Percentiles rank a stretch among this genome's conserved stretches.
Evolutionary conservation across 2,888 invertebrate species (phyloP).

Genomic region (Yponomeuta sedellus): DNA sequence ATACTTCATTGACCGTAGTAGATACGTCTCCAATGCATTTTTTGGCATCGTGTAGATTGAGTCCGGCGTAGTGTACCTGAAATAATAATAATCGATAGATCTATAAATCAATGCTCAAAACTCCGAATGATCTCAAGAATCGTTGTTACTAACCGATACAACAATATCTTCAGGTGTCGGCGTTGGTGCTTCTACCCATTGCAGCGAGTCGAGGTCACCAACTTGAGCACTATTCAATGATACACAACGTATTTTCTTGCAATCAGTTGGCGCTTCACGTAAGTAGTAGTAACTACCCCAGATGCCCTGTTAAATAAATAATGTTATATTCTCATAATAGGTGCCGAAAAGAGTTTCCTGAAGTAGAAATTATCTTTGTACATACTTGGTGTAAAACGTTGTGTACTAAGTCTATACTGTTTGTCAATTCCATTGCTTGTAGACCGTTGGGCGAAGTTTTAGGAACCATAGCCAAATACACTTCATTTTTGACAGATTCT

Average conservation of each 20-base stretch:
- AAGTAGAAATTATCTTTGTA: background rate
- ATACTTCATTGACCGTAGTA: constrained; percentile 15
- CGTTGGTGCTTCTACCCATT: constrained; percentile 33
- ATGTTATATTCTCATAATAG: background rate
- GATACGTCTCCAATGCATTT: constrained; percentile 29
- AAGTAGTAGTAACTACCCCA: constrained; percentile 33
- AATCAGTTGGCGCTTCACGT: constrained; percentile 14
- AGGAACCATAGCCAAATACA: constrained; percentile 24
- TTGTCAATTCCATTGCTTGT: constrained; percentile 22
- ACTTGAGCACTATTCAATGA: constrained; percentile 25
- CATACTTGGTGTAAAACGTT: constrained; percentile 26
- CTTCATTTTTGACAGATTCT: constrained; percentile 20
- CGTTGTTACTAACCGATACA: constrained; percentile 34
- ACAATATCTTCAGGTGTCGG: constrained; percentile 26
- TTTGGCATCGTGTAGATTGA: constrained; percentile 34
- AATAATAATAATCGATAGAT: constrained; percentile 12
- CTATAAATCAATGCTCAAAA: background rate
- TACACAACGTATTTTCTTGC: constrained; percentile 1
- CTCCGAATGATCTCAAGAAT: background rate
- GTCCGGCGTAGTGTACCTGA: constrained; percentile 42
- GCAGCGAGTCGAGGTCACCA: constrained; percentile 35
- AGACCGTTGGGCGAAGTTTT: constrained; percentile 19
- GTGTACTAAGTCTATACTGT: constrained; percentile 23
- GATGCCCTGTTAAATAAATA: constrained; percentile 21
- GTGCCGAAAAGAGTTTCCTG: background rate